Base-by-base conservation (phyloP, 2,888 invertebrate species). In the Dendrolimus pini region DNA sequence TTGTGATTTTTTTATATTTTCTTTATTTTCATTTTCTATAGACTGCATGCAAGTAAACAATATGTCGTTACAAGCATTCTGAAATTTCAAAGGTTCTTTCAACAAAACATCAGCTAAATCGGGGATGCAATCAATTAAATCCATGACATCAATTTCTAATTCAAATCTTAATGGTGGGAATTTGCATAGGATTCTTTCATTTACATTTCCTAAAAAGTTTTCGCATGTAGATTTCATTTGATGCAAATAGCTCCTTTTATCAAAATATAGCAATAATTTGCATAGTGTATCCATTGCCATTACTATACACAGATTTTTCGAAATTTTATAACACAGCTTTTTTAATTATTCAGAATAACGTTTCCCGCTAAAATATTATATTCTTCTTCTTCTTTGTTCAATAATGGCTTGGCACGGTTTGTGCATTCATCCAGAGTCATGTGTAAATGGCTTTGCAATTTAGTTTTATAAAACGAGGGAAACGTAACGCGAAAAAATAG, bases 201-300 rank as follows among this genome's bases (percentile, higher is more conserved):
- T 69, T 53, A 82, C 61, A 62, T 75, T 65, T 60, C 75, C 66
- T 58, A 81, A 60, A 63, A 82, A 89, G 56, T 65, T 61, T 62
- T 74, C 69, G 62, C 85, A 83, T 12, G 65, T 62, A 42, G 62
- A 67, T 70, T 77, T 77, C 79, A 90, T 88, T 6, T 75, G 64
- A 7, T 53, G 41, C 61, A 89, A 68, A 61, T 75, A 67, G 59
- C 73, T 71, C 74, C 76, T 83, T 70, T 65, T 77, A 56, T 89
- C 88, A 41, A 89, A 75, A 65, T 85, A 90, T 60, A 86, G 73
- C 77, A 89, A 75, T 61, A 89, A 69, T 60, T 81, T 68, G 59
- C 75, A 77, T 54, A 72, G 69, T 18, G 76, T 58, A 60, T 87
- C 78, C 82, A 85, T 85, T 69, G 58, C 66, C 60, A 54, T 52